Percentiles rank a stretch among this genome's conserved stretches.
Conservation (phyloP, 2,888 invertebrate species). For the Hirtodrosophila alboralis region DNA sequence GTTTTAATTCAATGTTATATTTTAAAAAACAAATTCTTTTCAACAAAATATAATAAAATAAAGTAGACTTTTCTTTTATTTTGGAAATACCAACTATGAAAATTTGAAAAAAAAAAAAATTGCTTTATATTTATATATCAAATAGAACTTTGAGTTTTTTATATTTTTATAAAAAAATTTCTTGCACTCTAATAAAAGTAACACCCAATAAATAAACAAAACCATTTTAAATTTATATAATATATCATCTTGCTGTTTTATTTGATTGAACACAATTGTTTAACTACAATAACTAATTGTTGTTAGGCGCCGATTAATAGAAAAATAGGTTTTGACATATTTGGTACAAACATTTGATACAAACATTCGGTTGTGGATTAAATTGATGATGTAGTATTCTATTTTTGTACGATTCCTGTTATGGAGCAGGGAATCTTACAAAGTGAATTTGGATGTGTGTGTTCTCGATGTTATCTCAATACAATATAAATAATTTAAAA, state of each 20-base stretch:
- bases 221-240: background rate
- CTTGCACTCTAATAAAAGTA: no score
- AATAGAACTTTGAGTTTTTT: no score
- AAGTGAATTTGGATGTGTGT: constrained; percentile 6
- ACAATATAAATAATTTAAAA: constrained; percentile 59
- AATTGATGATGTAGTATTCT: constrained; percentile 37
- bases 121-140: no score
- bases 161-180: no score
- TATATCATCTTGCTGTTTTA: constrained; percentile 70
- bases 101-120: no score
- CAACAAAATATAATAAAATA: no score
- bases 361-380: constrained; percentile 71
- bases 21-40: no score
- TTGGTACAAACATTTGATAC: constrained; percentile 80
- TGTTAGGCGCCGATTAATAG: constrained; percentile 49
- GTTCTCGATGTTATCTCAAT: constrained; percentile 8
- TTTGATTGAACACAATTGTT: constrained; percentile 69
- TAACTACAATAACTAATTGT: constrained; percentile 50
- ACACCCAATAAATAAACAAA: no score
- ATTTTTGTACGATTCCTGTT: constrained; percentile 7
- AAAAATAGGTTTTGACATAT: constrained; percentile 20
- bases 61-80: no score
- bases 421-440: constrained; percentile 4
- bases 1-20: no score
- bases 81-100: no score